Percentiles rank a stretch among this genome's conserved stretches.
These are phyloP conservation scores for Nebria salina DNA, from an alignment of 2,888 invertebrate species.

Conservation along the genomic window DNA sequence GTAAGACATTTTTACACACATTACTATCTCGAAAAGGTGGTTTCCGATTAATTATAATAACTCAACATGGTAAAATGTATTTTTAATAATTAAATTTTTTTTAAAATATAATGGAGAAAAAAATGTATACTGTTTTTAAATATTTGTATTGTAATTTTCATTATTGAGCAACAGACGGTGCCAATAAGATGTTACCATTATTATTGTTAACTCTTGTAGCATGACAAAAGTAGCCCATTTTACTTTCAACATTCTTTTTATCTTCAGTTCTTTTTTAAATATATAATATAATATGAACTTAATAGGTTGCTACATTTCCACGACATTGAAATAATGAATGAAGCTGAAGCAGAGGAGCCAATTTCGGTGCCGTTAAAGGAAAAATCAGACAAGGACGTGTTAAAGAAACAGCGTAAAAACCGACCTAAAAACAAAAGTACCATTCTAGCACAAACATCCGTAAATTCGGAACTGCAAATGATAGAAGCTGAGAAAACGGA, in stretches of 20 bases:
- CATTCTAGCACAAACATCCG: slow-evolving; percentile 33
- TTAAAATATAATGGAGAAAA: too few species aligned
- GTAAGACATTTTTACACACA: slow-evolving; percentile 49
- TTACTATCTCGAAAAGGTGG: slow-evolving; percentile 14
- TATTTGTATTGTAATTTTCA: too few species aligned
- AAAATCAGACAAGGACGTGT: slow-evolving; percentile 51
- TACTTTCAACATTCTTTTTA: too few species aligned
- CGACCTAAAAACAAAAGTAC: slow-evolving; percentile 59
- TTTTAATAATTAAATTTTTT: background rate
- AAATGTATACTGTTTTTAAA: too few species aligned
- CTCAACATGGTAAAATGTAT: background rate
- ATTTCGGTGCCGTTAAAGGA: slow-evolving; percentile 58
- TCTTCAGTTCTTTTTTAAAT: too few species aligned
- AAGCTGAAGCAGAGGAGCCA: slow-evolving; percentile 66
- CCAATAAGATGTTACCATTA: too few species aligned
- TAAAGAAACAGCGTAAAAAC: slow-evolving; percentile 59
- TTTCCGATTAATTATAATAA: background rate
- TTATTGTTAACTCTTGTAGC: too few species aligned
- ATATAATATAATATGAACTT: background rate
- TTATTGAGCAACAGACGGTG: too few species aligned
- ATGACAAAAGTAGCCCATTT: too few species aligned
- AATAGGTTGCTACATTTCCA: slow-evolving; percentile 78
- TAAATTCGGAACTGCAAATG: slow-evolving; percentile 47
- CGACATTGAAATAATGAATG: slow-evolving; percentile 73
- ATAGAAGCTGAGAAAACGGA: slow-evolving; percentile 48